Base-by-base conservation (phyloP, 2,888 invertebrate species). In the Zaprionus obscuricornis region DNA sequence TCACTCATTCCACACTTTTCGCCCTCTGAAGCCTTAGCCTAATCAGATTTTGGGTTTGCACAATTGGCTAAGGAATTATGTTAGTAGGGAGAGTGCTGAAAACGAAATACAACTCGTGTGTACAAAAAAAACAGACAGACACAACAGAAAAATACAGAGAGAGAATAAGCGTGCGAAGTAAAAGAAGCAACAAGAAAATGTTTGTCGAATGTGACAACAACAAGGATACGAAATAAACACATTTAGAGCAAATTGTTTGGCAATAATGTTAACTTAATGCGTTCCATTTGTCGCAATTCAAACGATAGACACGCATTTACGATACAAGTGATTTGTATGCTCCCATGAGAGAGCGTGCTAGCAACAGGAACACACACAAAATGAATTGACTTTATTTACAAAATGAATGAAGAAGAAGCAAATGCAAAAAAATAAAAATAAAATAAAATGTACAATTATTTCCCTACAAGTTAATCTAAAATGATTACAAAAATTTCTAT, bases 251-350 rank as follows among this genome's bases (percentile, higher is more conserved):
- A 79, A 85, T 79, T 79, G 86, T 75, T 85, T 79, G 79, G 84
- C 86, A 85, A 79, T 79, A 83, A 79, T 85, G 79, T 79, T 79
- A 77, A 75, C 84, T 66, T 83, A 79, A 79, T 79, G 86, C 72
- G 68, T 83, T 85, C 84, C 85, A 83, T 83, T 85, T 79, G 84
- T 85, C 81, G 84, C 84, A 79, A 71, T 67, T 60, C 67, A 66
- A 74, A 68, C 65, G 83, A 85, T 74, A 78, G 64, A 85, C 81
- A 82, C 70, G 83, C 67, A 52, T 31, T n/a, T 43, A 36, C 47
- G 45, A 58, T 59, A 67, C 51, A 45, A 74, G 79, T 74, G 84
- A 85, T 85, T 78, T 78, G 70, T 68, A 39, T 17, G 51, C 34
- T 57, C 84, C 42, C 76, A 18, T 13, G 54, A 60, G 43, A 46